Conservation (phyloP, 2,888 invertebrate species). For the Brachyptera risi region DNA sequence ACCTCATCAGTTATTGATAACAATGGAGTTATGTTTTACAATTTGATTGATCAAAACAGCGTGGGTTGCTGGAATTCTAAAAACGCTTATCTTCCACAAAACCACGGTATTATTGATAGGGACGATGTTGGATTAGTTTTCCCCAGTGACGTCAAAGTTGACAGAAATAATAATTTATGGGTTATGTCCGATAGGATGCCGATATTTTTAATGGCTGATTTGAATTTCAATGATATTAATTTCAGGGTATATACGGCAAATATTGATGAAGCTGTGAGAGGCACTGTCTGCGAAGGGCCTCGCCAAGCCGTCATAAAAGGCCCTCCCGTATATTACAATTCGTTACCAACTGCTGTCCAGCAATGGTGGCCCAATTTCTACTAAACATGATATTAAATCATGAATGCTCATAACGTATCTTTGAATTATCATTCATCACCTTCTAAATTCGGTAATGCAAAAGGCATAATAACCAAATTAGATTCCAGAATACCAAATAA, state of each 20-base stretch:
- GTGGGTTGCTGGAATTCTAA: conserved; percentile 78
- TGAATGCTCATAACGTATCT: no score
- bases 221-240: conserved; percentile 73
- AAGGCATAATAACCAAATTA: no score
- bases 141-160: conserved; percentile 74
- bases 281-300: conserved; percentile 63
- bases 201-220: conserved; percentile 62
- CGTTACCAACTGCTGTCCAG: neutral
- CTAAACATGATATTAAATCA: no score
- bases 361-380: conserved; percentile 9
- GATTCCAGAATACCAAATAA: no score
- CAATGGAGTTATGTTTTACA: conserved; percentile 70
- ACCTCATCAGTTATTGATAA: conserved; percentile 68
- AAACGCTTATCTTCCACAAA: conserved; percentile 57
- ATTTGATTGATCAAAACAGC: conserved; percentile 74
- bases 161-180: conserved; percentile 64
- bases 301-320: conserved; percentile 31
- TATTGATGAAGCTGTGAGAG: conserved; percentile 59
- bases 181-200: conserved; percentile 81
- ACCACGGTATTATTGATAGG: conserved; percentile 63
- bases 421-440: no score
- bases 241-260: conserved; percentile 71
- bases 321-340: neutral
- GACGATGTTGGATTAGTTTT: conserved; percentile 74
- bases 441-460: no score